These are phyloP conservation scores for Rhopilema esculentum DNA, from an alignment of 30 jellyfish, hydroid and myxozoan species.

Conservation along the genomic window DNA sequence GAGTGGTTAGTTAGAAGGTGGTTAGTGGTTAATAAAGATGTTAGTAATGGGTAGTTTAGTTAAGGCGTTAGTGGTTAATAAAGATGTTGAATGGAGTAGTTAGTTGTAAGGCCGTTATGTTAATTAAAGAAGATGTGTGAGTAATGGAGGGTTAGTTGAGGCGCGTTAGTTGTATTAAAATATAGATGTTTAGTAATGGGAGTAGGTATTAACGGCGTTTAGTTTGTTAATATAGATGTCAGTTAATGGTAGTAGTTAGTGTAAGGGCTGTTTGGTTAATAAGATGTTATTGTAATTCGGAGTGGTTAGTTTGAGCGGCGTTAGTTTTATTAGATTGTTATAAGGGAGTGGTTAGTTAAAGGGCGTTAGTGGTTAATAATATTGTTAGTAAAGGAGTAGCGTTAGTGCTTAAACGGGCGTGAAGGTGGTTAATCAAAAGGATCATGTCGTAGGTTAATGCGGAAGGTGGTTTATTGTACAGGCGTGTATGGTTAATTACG, in stretches of 20 bases:
- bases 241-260: background rate
- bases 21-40: conserved; percentile 17
- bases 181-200: too few relatives aligned
- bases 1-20: background rate
- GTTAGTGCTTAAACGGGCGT: background rate
- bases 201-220: background rate
- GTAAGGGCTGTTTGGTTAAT: background rate
- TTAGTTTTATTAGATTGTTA: background rate
- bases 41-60: background rate
- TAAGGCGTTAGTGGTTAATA: background rate
- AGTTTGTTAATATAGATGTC: background rate
- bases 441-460: too few relatives aligned
- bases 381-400: background rate
- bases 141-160: too few relatives aligned
- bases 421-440: too few relatives aligned
- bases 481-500: too few relatives aligned
- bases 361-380: background rate
- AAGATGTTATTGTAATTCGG: too few relatives aligned
- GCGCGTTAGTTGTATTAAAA: too few relatives aligned
- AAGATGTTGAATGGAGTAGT: background rate
- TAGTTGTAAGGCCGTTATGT: background rate
- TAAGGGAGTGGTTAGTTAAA: conserved; percentile 1
- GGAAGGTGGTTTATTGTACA: too few relatives aligned
- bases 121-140: background rate
- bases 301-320: background rate